Evolutionary conservation across 1,140 invertebrate species (phyloP).

Genomic region (Cephus cinctus): DNA sequence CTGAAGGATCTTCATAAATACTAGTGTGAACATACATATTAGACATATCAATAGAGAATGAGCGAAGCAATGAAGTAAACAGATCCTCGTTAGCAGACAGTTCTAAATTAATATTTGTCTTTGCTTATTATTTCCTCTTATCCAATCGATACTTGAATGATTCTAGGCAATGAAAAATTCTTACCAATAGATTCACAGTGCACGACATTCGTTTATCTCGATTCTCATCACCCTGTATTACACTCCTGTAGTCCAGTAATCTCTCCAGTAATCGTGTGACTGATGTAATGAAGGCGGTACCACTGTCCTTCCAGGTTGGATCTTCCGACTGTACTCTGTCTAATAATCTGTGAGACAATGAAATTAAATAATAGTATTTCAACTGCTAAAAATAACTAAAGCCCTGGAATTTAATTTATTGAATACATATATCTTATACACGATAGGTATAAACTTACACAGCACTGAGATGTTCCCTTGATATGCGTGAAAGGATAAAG

Average conservation of each 20-base stretch:
- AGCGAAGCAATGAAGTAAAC: no score
- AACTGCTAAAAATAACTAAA: conserved; percentile 5
- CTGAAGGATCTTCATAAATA: no score
- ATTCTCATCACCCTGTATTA: conserved; percentile 90
- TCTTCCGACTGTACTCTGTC: conserved; percentile 83
- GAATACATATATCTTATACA: conserved; percentile 4
- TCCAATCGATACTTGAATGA: no score
- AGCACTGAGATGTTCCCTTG: conserved; percentile 87
- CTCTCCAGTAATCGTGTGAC: conserved; percentile 86
- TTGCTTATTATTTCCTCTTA: no score
- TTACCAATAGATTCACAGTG: conserved; percentile 90
- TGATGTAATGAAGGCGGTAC: conserved; percentile 87
- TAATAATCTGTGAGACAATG: conserved; percentile 67
- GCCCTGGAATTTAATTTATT: neutral
- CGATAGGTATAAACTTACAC: conserved; percentile 68
- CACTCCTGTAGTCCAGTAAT: conserved; percentile 87
- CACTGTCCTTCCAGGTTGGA: conserved; percentile 86
- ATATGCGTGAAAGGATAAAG: conserved; percentile 49
- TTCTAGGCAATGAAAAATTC: no score
- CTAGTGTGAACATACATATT: no score
- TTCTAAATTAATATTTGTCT: no score
- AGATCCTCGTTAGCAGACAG: no score
- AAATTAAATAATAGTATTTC: conserved; percentile 6
- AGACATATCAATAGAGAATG: no score
- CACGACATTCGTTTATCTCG: conserved; percentile 94